Conservation (phyloP, 1,140 invertebrate species). For the Dinoponera quadriceps region DNA sequence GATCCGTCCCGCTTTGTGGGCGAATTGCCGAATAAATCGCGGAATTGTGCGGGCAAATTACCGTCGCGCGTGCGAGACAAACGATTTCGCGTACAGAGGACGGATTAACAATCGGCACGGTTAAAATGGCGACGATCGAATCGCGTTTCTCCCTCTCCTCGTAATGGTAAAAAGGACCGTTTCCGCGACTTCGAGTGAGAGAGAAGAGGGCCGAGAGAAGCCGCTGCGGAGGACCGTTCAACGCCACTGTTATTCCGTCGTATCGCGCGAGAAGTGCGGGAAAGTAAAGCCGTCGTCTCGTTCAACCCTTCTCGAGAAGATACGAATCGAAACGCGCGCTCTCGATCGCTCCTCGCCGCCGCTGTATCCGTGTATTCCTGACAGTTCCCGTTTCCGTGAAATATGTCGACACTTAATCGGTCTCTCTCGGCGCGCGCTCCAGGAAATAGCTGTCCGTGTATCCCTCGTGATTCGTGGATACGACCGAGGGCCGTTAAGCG, state of each 20-base stretch:
- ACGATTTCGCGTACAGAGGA: slow-evolving; percentile 16
- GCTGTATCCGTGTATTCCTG: slow-evolving; percentile 44
- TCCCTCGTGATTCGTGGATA: slow-evolving; percentile 41
- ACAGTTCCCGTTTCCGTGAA: slow-evolving; percentile 64
- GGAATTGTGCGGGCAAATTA: slow-evolving; percentile 23
- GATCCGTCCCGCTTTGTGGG: slow-evolving; percentile 34
- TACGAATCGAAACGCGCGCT: slow-evolving; percentile 22
- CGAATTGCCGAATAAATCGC: slow-evolving; percentile 40
- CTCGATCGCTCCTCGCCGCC: slow-evolving; percentile 30
- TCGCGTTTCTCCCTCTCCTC: neutral
- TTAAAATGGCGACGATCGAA: slow-evolving; percentile 1
- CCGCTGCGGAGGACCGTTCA: too few species aligned
- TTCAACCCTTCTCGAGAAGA: slow-evolving; percentile 26
- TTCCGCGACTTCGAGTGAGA: too few species aligned
- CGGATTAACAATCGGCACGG: slow-evolving; percentile 7
- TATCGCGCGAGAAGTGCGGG: neutral
- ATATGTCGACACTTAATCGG: slow-evolving; percentile 65
- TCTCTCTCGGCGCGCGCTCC: slow-evolving; percentile 11
- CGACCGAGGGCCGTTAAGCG: slow-evolving; percentile 7
- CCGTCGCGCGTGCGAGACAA: slow-evolving; percentile 2
- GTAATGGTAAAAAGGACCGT: neutral
- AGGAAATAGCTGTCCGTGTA: slow-evolving; percentile 40
- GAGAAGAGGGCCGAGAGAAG: too few species aligned
- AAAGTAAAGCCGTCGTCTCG: slow-evolving; percentile 16
- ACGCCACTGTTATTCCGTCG: neutral